Percentiles rank a stretch among this genome's conserved stretches.
Evolutionary conservation across 2,888 invertebrate species (phyloP).

Genomic region (Cephus sareptanus): DNA sequence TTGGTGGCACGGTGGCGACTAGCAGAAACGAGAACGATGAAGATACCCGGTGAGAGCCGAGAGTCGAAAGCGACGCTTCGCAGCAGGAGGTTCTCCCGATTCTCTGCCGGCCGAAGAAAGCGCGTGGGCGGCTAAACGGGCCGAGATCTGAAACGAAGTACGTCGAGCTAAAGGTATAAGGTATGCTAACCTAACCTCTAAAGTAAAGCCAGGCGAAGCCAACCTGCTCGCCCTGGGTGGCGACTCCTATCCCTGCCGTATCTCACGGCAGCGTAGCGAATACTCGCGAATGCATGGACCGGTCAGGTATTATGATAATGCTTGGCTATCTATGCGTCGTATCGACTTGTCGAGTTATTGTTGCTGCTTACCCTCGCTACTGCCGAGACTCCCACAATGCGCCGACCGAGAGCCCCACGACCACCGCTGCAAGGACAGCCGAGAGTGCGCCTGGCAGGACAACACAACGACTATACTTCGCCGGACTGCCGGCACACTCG

Average conservation of each 20-base stretch:
- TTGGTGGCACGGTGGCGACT: background rate
- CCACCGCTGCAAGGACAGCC: slow-evolving; percentile 5
- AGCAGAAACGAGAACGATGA: slow-evolving; percentile 27
- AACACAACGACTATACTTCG: background rate
- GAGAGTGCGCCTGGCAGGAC: slow-evolving; percentile 18
- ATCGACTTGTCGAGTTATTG: slow-evolving; percentile 54
- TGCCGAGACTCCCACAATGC: slow-evolving; percentile 18
- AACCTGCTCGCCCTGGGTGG: slow-evolving; percentile 41
- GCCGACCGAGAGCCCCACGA: slow-evolving; percentile 21
- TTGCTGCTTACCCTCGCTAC: slow-evolving; percentile 36
- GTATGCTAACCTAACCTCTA: background rate
- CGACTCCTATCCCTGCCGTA: slow-evolving; percentile 32
- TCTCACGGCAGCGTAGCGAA: slow-evolving; percentile 30
- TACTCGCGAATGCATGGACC: slow-evolving; percentile 36
- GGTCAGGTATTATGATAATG: slow-evolving; percentile 51
- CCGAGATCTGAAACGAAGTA: background rate
- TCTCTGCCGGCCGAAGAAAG: background rate
- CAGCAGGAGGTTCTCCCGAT: slow-evolving; percentile 22
- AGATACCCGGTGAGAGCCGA: slow-evolving; percentile 20
- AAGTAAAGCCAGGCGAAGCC: background rate
- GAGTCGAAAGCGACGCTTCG: slow-evolving; percentile 23
- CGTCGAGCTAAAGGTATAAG: background rate
- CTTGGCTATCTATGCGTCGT: slow-evolving; percentile 48
- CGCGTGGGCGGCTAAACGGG: slow-evolving; percentile 5
- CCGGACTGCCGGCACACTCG: background rate